Conservation (phyloP, 1,140 invertebrate genomes). For the Drosophila nigrodunni region DNA sequence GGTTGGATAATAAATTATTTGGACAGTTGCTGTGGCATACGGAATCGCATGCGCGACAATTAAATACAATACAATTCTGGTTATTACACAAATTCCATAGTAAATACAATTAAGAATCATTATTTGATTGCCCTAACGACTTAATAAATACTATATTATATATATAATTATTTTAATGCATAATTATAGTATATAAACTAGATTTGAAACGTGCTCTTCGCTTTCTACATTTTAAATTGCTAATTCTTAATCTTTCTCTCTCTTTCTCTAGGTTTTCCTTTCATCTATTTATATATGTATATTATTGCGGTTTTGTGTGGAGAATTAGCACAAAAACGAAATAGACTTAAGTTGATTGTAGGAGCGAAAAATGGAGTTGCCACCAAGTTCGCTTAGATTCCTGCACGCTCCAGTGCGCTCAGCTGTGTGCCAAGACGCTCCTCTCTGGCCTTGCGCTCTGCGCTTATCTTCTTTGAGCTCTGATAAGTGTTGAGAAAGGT, state of each 20-base stretch:
- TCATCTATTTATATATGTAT: constrained; percentile 17
- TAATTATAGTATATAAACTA: constrained; percentile 31
- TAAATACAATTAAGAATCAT: constrained; percentile 35
- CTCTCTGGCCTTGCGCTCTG: constrained; percentile 90
- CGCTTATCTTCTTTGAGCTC: constrained; percentile 89
- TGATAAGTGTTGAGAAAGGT: constrained; percentile 90
- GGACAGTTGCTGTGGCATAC: constrained; percentile 24
- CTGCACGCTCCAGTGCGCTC: constrained; percentile 88
- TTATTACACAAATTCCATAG: constrained; percentile 37
- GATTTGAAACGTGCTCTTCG: constrained; percentile 22
- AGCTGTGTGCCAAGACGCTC: constrained; percentile 91
- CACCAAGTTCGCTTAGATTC: constrained; percentile 66
- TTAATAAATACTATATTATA: constrained; percentile 32
- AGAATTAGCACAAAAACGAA: constrained; percentile 33
- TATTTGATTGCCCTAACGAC: constrained; percentile 45
- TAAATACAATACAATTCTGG: constrained; percentile 31
- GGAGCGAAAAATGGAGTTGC: background rate
- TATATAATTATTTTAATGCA: constrained; percentile 10
- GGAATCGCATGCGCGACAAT: constrained; percentile 17
- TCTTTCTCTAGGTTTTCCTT: too few species aligned
- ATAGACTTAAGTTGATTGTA: constrained; percentile 25
- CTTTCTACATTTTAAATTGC: constrained; percentile 28
- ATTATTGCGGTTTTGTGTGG: constrained; percentile 31
- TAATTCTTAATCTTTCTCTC: constrained; percentile 19
- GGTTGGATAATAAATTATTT: constrained; percentile 34